Conservation (phyloP, 2,888 invertebrate species). For the Dromius quadrimaculatus region DNA sequence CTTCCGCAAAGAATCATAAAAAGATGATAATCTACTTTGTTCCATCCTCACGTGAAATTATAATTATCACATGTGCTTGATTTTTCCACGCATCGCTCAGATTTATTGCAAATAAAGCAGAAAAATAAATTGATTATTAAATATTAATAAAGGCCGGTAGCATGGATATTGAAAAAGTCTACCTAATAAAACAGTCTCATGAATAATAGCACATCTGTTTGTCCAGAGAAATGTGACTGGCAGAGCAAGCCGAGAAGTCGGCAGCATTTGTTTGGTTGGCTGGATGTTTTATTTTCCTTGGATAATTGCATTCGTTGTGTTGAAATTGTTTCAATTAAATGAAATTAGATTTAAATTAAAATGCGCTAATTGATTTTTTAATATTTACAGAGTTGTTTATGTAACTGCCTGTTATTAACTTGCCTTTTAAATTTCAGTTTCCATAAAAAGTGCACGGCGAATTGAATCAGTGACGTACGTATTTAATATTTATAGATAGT, state of each 20-base stretch:
- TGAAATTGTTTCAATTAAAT: slow-evolving; percentile 60
- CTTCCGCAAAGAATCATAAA: no score
- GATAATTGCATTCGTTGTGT: slow-evolving; percentile 59
- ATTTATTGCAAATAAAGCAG: slow-evolving; percentile 54
- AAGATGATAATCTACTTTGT: no score
- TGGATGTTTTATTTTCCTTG: slow-evolving; percentile 58
- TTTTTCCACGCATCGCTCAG: no score
- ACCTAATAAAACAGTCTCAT: slow-evolving; percentile 60
- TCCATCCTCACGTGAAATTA: no score
- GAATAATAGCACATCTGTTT: slow-evolving; percentile 57
- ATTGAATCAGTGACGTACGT: no score
- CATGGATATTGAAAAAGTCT: slow-evolving; percentile 58
- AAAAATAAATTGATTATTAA: slow-evolving; percentile 62
- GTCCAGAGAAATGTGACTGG: slow-evolving; percentile 53
- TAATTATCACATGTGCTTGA: no score
- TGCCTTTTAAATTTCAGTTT: slow-evolving; percentile 17
- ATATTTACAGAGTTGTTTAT: slow-evolving; percentile 44
- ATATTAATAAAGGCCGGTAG: slow-evolving; percentile 59
- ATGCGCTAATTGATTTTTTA: slow-evolving; percentile 59
- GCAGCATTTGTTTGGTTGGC: slow-evolving; percentile 56
- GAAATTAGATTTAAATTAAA: slow-evolving; percentile 60
- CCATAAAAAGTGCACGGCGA: background rate
- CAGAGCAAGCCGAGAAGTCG: slow-evolving; percentile 51
- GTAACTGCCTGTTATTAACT: slow-evolving; percentile 22
- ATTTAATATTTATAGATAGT: no score